These are phyloP conservation scores for Salvelinus alpinus DNA, from an alignment of 2,113 vertebrate species.

Conservation along the genomic window DNA sequence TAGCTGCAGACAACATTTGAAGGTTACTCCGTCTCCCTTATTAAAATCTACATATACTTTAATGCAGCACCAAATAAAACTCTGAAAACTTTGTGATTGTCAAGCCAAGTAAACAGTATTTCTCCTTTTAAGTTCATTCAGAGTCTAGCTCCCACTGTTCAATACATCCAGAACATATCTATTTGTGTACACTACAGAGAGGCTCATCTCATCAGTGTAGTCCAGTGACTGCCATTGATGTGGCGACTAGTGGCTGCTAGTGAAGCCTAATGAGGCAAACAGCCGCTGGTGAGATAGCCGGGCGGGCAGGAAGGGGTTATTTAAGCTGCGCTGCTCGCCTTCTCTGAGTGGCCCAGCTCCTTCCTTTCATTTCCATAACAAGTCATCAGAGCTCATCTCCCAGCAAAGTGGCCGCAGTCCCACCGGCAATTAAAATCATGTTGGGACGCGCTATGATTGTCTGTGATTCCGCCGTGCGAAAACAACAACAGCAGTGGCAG, in stretches of 20 bases:
- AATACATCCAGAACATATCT: constrained; percentile 24
- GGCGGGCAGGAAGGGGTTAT: constrained; percentile 41
- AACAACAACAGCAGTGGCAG: constrained; percentile 50
- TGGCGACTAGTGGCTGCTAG: constrained; percentile 23
- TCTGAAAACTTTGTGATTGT: constrained; percentile 3
- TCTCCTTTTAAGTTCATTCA: background rate
- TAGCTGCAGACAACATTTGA: constrained; percentile 2
- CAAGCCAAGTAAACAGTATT: constrained; percentile 15
- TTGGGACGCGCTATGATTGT: constrained; percentile 73
- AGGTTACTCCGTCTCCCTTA: constrained; percentile 14
- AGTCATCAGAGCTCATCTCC: constrained; percentile 64
- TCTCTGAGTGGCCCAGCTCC: constrained; percentile 48
- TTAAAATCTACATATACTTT: constrained; percentile 18
- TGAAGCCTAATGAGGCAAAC: constrained; percentile 37
- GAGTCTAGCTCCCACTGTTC: constrained; percentile 7
- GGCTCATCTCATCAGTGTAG: constrained; percentile 19
- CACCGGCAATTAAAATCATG: constrained; percentile 77
- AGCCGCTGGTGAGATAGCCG: constrained; percentile 36
- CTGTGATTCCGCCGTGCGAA: constrained; percentile 59
- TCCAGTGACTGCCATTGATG: constrained; percentile 27
- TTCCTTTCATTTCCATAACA: constrained; percentile 74
- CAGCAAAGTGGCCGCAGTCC: constrained; percentile 56
- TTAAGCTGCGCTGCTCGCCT: constrained; percentile 43
- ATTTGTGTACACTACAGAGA: constrained; percentile 24
- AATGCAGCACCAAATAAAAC: constrained; percentile 16